These are phyloP conservation scores for Strigamia transsilvanica DNA, from an alignment of 2,888 invertebrate species.

Conservation along the genomic window DNA sequence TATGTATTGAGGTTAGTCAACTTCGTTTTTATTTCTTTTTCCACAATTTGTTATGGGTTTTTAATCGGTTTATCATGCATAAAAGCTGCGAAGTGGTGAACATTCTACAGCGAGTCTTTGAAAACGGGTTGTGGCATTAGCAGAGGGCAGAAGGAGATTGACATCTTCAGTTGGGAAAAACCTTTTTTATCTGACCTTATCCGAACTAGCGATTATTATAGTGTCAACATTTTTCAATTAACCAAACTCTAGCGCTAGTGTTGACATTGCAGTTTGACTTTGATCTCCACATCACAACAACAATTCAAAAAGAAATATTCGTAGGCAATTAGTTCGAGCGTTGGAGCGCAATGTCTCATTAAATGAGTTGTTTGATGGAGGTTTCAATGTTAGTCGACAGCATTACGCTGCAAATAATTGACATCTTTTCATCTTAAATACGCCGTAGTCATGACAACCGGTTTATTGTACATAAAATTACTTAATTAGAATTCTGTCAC, in stretches of 20 bases:
- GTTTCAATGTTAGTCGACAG: not conserved
- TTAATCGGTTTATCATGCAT: slow-evolving; percentile 16
- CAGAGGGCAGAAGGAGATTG: not conserved
- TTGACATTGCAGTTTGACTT: too few relatives aligned
- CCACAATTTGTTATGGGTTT: not conserved
- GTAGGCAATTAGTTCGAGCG: too few relatives aligned
- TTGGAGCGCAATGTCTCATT: not conserved
- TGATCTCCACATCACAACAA: too few relatives aligned
- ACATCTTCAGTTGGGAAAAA: slow-evolving; percentile 9
- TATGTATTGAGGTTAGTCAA: not conserved
- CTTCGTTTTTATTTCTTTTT: not conserved
- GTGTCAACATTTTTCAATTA: not conserved
- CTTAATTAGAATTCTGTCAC: slow-evolving; percentile 2
- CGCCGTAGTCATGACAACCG: not conserved
- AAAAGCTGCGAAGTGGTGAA: not conserved
- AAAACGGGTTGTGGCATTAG: slow-evolving; percentile 15
- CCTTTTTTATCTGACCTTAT: not conserved
- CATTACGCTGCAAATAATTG: slow-evolving; percentile 7
- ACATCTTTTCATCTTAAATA: not conserved
- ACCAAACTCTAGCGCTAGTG: too few relatives aligned
- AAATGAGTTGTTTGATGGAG: not conserved
- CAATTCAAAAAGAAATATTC: too few relatives aligned
- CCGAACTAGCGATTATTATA: not conserved
- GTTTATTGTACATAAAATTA: not conserved
- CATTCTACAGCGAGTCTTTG: not conserved